Conservation (phyloP, 2,797 vertebrate species). For the Meda fulgida region DNA sequence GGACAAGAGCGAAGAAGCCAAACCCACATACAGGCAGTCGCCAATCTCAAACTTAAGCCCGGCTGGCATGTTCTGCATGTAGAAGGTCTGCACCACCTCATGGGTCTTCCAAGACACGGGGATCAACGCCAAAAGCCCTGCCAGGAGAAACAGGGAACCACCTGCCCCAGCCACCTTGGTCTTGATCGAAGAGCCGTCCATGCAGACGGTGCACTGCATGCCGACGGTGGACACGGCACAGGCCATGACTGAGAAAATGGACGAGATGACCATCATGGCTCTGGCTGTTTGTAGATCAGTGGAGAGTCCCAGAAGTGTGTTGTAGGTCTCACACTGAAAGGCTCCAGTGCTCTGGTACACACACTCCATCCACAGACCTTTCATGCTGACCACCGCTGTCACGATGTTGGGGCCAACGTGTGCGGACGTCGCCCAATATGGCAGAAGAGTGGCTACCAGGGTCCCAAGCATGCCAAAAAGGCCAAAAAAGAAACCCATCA, state of each 20-base stretch:
- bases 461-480: constrained; percentile 88
- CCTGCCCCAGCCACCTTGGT: constrained; percentile 82
- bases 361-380: constrained; percentile 97
- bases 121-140: constrained; percentile 88
- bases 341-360: constrained; percentile 92
- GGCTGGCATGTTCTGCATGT: constrained; percentile 79
- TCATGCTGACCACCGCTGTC: constrained; percentile 87
- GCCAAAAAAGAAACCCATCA: constrained; percentile 88
- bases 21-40: constrained; percentile 89
- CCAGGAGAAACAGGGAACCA: constrained; percentile 80
- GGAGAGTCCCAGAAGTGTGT: constrained; percentile 88
- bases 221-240: constrained; percentile 79
- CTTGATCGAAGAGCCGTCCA: constrained; percentile 81
- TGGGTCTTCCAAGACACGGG: constrained; percentile 93
- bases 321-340: constrained; percentile 96
- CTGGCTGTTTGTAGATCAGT: constrained; percentile 87
- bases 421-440: constrained; percentile 88
- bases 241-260: constrained; percentile 83
- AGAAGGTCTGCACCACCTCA: constrained; percentile 89
- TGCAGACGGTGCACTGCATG: constrained; percentile 93
- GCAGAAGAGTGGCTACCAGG: constrained; percentile 85
- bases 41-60: constrained; percentile 92
- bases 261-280: constrained; percentile 92
- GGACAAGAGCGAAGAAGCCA: constrained; percentile 85
- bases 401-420: constrained; percentile 93